Evolutionary conservation across 2,113 vertebrate genomes (phyloP).

Genomic region (Deroptyus accipitrinus): DNA sequence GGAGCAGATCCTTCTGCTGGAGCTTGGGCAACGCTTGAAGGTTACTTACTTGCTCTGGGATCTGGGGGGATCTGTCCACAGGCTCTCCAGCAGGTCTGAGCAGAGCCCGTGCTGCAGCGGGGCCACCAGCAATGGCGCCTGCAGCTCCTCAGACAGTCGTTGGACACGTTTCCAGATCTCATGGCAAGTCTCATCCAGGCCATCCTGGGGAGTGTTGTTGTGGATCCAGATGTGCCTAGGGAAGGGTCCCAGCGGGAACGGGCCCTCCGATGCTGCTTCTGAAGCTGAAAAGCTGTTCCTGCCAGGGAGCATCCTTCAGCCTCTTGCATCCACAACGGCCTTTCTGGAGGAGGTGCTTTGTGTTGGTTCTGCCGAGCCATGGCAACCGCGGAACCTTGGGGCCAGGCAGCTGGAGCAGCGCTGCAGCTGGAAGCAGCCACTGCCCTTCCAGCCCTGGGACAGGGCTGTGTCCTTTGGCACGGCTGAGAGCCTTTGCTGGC

Average conservation of each 20-base stretch:
- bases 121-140: neutral
- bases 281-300: neutral
- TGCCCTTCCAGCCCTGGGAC: neutral
- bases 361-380: constrained; percentile 31
- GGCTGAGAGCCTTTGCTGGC: rapidly evolving
- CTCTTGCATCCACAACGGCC: neutral
- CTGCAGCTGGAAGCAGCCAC: constrained; percentile 16
- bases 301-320: constrained; percentile 44
- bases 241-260: constrained; percentile 74
- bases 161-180: constrained; percentile 78
- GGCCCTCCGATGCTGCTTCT: neutral
- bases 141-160: constrained; percentile 31
- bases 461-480: rapidly evolving
- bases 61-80: neutral
- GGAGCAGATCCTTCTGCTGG: neutral
- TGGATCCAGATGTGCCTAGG: constrained; percentile 83
- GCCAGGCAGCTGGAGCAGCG: neutral
- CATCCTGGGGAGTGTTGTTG: constrained; percentile 72
- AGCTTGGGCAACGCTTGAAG: rapidly evolving
- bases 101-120: neutral
- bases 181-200: constrained; percentile 77
- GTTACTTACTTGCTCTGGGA: constrained; percentile 58
- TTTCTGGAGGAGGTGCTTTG: neutral
- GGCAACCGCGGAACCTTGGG: constrained; percentile 65
- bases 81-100: neutral